These are phyloP conservation scores for Sardinella longiceps DNA, from an alignment of 2,797 vertebrate species.

Conservation along the genomic window DNA sequence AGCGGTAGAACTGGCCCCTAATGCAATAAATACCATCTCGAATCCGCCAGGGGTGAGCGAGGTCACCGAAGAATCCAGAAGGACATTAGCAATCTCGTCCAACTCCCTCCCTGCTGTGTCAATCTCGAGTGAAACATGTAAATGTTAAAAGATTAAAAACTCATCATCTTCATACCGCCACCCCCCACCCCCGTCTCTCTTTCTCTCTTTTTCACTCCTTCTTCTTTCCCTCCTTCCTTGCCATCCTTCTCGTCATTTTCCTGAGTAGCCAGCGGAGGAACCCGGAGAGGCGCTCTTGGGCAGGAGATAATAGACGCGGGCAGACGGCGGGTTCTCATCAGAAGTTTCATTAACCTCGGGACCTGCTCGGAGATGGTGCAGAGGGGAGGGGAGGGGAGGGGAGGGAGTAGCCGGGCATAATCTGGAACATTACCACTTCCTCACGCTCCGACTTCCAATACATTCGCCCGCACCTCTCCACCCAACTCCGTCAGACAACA, in stretches of 20 bases:
- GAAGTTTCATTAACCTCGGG: slow-evolving; percentile 82
- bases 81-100: slow-evolving; percentile 57
- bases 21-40: slow-evolving; percentile 71
- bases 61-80: slow-evolving; percentile 71
- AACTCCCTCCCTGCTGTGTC: slow-evolving; percentile 56
- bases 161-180: slow-evolving; percentile 74
- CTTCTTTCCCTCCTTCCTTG: not conserved
- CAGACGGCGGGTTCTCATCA: slow-evolving; percentile 82
- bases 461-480: slow-evolving; percentile 54
- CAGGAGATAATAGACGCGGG: slow-evolving; percentile 78
- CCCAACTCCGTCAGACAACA: not conserved
- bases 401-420: slow-evolving; percentile 61
- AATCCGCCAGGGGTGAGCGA: slow-evolving; percentile 65
- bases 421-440: slow-evolving; percentile 81
- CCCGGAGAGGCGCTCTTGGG: slow-evolving; percentile 69
- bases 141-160: slow-evolving; percentile 85
- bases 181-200: not conserved
- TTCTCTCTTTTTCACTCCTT: not conserved
- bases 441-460: slow-evolving; percentile 70
- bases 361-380: slow-evolving; percentile 67
- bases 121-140: slow-evolving; percentile 74
- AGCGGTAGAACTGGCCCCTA: slow-evolving; percentile 62
- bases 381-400: not conserved
- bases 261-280: slow-evolving; percentile 58
- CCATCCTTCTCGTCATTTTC: slow-evolving; percentile 45